A percentile compares a stretch with the other conserved stretches of the same genome.
These are phyloP conservation scores for Caenorhabditis inopinata DNA, from an alignment of 1,140 invertebrate genomes.

Conservation along the genomic window DNA sequence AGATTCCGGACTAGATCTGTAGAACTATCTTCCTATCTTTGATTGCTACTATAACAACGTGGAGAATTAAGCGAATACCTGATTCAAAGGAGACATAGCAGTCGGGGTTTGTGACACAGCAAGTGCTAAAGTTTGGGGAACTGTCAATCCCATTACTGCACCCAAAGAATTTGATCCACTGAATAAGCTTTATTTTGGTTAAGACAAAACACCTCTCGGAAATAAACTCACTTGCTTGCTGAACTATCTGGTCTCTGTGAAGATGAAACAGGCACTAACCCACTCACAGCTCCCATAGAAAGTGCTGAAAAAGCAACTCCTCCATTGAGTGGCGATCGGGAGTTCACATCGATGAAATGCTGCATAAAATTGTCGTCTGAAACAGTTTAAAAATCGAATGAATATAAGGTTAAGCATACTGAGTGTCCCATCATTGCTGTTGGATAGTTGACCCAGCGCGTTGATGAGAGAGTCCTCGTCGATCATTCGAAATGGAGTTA, in stretches of 20 bases:
- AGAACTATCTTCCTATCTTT: too few species aligned
- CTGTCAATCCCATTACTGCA: background rate
- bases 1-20: too few species aligned
- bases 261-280: background rate
- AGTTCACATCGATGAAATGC: slow-evolving; percentile 29
- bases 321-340: slow-evolving; percentile 25
- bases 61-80: too few species aligned
- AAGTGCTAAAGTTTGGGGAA: background rate
- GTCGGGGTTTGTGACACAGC: slow-evolving; percentile 3
- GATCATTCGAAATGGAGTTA: slow-evolving; percentile 15
- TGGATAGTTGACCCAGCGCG: background rate
- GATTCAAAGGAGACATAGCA: slow-evolving; percentile 4
- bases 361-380: slow-evolving; percentile 14
- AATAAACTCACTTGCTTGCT: slow-evolving; percentile 29
- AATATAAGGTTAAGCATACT: background rate
- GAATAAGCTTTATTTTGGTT: background rate
- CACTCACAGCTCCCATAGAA: background rate
- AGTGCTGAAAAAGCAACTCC: background rate
- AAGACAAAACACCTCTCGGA: background rate
- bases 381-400: background rate
- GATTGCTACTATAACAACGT: too few species aligned
- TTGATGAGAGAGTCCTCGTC: background rate
- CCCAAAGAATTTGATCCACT: slow-evolving; percentile 20
- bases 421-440: slow-evolving; percentile 15
- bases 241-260: background rate